Evolutionary conservation across 2,888 invertebrate species (phyloP).

Genomic region (Hofmannophila pseudospretella): DNA sequence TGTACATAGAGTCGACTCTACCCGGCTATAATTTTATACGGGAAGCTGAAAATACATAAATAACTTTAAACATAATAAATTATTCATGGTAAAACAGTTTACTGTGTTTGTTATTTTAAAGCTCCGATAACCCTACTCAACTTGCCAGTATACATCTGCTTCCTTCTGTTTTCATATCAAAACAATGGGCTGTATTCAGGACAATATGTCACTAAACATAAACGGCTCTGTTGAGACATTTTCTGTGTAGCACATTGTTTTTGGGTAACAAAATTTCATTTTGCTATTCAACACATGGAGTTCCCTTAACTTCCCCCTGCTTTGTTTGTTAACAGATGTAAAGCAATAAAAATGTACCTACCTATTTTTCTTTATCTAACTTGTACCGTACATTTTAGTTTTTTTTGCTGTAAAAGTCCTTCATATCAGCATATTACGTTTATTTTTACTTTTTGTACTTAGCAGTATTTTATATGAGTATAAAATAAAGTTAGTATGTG

Average conservation of each 20-base stretch:
- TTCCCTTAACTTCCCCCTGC: not conserved
- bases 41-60: too few species aligned
- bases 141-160: conserved; percentile 26
- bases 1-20: too few species aligned
- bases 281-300: conserved; percentile 10
- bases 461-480: too few species aligned
- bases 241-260: conserved; percentile 20
- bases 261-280: conserved; percentile 11
- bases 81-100: conserved; percentile 10
- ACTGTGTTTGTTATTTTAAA: conserved; percentile 11
- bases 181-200: conserved; percentile 55
- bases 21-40: too few species aligned
- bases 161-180: conserved; percentile 34
- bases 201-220: conserved; percentile 58
- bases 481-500: too few species aligned
- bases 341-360: conserved; percentile 6
- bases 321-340: conserved; percentile 10
- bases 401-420: too few species aligned
- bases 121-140: conserved; percentile 33
- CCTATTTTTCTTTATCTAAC: too few species aligned
- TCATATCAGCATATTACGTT: too few species aligned
- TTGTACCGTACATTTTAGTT: too few species aligned
- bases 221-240: conserved; percentile 39
- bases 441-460: too few species aligned
- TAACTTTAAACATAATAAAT: conserved; percentile 7